Base-by-base conservation (phyloP, 2,113 vertebrate species). In the Numenius arquata region DNA sequence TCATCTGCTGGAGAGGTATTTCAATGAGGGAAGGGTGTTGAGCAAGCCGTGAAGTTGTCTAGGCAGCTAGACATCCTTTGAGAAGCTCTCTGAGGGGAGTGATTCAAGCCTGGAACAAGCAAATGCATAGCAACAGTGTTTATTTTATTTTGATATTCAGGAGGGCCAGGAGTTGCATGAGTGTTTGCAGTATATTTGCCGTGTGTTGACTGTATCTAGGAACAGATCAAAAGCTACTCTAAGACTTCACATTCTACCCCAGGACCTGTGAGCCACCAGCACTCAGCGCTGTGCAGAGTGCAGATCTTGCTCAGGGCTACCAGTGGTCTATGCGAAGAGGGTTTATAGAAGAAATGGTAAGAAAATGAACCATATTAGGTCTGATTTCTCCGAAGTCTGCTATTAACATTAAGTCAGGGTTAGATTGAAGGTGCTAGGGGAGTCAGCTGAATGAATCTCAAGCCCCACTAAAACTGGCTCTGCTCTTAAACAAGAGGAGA, bases 91-190 rank as follows among this genome's bases (percentile, higher is more conserved):
- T 55, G 70, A n/a, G 0, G 10, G 62, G 85, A 85, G 38, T 78
- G 84, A 83, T 93, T 88, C 89, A 91, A 77, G 40, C 59, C 66
- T 85, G 91, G 71, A 85, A 63, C 47, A 67, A 94, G 53, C 78
- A 85, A 86, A 61, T 38, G 27, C 84, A 53, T 88, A 95, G 91
- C 94, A 93, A 91, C 66, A 8, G 27, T 61, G 83, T 94, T 95
- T 95, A 75, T 66, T 93, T 88, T 86, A 77, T 89, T 96, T 84
- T 85, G 50, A 56, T 58, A 56, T 73, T 96, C 45, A 71, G 34
- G 53, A 91, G 41, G 53, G 53, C 14, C 40, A 71, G n/a, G 83
- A 91, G 32, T 65, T 75, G 53, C 40, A 34, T 0, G 88, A 91
- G 40, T 72, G 84, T 79, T 96, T 90, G 72, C 73, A 36, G 15